These are phyloP conservation scores for Cantharis rustica DNA, from an alignment of 2,888 invertebrate species.

Conservation along the genomic window DNA sequence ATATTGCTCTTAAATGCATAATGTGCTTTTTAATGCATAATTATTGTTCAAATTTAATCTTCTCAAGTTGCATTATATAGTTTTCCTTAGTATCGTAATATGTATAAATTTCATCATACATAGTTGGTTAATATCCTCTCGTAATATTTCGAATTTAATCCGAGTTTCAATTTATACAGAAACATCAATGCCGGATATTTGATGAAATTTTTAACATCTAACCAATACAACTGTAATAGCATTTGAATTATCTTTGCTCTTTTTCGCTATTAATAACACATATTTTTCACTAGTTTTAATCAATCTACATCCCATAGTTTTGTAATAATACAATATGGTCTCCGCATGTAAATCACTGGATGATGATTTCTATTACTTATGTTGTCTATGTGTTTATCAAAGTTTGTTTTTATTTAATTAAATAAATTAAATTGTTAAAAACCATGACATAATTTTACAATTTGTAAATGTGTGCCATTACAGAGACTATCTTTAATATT, in stretches of 20 bases:
- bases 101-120: not conserved
- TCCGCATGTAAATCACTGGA: too few relatives aligned
- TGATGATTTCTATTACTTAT: too few relatives aligned
- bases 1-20: not conserved
- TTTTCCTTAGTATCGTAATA: not conserved
- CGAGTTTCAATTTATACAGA: not conserved
- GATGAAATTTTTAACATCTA: not conserved
- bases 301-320: too few relatives aligned
- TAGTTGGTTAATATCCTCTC: not conserved
- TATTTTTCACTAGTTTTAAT: too few relatives aligned
- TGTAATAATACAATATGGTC: too few relatives aligned
- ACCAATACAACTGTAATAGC: not conserved
- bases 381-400: too few relatives aligned
- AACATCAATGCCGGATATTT: not conserved
- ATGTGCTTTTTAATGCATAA: too few relatives aligned
- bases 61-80: not conserved
- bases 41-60: not conserved
- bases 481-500: too few relatives aligned
- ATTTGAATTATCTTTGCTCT: not conserved
- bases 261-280: not conserved
- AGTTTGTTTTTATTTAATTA: too few relatives aligned
- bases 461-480: too few relatives aligned
- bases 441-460: too few relatives aligned
- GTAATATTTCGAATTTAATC: not conserved
- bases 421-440: too few relatives aligned